Conservation (phyloP, 2,797 vertebrate species). For the Australoheros facetus region DNA sequence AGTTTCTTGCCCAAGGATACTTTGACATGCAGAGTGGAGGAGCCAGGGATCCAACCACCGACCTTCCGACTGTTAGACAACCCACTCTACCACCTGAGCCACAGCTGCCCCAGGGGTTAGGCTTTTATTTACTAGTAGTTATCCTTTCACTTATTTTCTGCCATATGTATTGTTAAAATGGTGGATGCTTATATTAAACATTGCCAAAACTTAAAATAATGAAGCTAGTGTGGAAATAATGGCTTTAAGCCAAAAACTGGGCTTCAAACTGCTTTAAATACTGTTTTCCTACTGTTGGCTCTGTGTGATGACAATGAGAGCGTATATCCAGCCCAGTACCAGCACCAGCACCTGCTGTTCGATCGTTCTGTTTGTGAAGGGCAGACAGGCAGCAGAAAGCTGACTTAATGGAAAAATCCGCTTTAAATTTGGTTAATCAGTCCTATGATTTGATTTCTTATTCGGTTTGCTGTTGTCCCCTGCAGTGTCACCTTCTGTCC, state of each 20-base stretch:
- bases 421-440: neutral
- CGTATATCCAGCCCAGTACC: neutral
- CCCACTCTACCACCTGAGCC: neutral
- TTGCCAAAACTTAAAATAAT: neutral
- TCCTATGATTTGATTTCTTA: neutral
- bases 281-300: neutral
- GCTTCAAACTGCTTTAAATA: neutral
- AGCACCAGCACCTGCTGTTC: neutral
- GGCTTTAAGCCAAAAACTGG: neutral
- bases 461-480: neutral
- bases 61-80: neutral
- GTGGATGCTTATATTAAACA: neutral
- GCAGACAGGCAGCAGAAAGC: neutral
- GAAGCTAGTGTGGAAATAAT: neutral
- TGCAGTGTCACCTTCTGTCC: neutral
- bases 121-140: neutral
- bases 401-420: neutral
- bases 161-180: neutral
- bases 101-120: neutral
- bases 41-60: neutral
- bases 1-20: neutral
- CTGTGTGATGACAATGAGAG: neutral
- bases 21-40: neutral
- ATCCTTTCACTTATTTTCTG: neutral
- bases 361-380: neutral